Evolutionary conservation across 92 coral and sea anemone genomes (phyloP), one percentile per base, ranked within the genome.

Genomic region (Zoanthus sansibaricus): DNA sequence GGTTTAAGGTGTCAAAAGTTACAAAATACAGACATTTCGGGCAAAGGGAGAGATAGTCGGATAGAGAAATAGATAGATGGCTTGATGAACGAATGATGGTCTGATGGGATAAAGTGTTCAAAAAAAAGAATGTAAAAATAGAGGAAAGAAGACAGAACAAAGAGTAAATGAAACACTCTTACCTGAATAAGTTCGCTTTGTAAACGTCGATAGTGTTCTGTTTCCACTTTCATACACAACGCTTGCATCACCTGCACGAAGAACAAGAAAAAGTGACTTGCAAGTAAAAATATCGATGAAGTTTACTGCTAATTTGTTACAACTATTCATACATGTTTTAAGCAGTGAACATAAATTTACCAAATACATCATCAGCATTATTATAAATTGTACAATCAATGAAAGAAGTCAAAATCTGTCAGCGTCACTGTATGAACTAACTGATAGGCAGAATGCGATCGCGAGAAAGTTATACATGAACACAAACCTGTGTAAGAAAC

Each of bases 181-280:
- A 95, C 98, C 89, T 92, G 82, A 49, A 90, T 15, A 18, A 96
- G 88, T 78, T 95, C 92, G 83, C 99, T 91, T 91, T 91, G 99
- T 48, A 93, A 88, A 37, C 99, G 90, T 82, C 99, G 87, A 91
- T 96, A 96, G 69, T 93, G 99, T 77, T 97, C 99, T 44, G 98
- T 91, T 88, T 97, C 99, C 7, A 88, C 91, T 87, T 97, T 97
- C 87, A 97, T 93, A 72, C 99, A 97, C 80, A 94, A 78, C 9
- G 98, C 99, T 87, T 97, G 99, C 5, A 92, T 80, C 42, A 95
- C 97, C 99, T 97, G 72, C 4, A 75, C 71, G 20, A 80, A 16
- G 30, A 69, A 78, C n/a, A n/a, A 5, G 75, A 13, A 7, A 14
- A 10, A 44, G 14, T 7, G 54, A 18, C 14, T 16, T 45, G 14